Conservation (phyloP, 2,113 vertebrate species). For the Thalassarche chlororhynchos region DNA sequence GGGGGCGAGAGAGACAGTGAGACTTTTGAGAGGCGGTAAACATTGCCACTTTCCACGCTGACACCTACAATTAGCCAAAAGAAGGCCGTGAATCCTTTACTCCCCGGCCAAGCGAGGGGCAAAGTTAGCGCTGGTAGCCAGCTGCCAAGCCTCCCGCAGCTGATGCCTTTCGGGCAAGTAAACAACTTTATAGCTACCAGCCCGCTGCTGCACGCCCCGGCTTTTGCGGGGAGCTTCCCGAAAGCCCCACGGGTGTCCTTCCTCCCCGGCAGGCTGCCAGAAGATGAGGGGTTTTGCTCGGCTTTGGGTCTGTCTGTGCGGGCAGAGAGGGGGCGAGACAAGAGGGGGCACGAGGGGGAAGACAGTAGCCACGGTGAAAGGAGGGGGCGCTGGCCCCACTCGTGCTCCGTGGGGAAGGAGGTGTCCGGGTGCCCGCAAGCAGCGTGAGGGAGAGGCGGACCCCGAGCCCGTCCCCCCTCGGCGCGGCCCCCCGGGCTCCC, state of each 20-base stretch:
- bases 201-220: background rate
- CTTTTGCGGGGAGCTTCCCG: background rate
- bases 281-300: background rate
- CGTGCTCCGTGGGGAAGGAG: background rate
- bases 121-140: conserved; percentile 22
- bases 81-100: conserved; percentile 59
- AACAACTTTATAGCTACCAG: background rate
- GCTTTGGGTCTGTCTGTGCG: background rate
- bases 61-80: conserved; percentile 63
- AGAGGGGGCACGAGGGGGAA: too few relatives aligned
- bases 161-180: conserved; percentile 24
- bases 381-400: background rate
- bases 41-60: conserved; percentile 67
- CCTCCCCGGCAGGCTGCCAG: background rate
- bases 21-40: conserved; percentile 48
- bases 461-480: background rate
- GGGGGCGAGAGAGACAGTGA: background rate
- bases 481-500: background rate
- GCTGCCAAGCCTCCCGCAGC: conserved; percentile 35
- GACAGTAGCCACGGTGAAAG: background rate
- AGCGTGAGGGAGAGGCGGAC: background rate
- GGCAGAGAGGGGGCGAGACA: background rate
- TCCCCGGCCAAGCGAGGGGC: conserved; percentile 41
- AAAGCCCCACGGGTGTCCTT: background rate
- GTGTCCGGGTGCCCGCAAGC: background rate